Conservation (phyloP, 2,888 invertebrate genomes). For the Heliconius erato region DNA sequence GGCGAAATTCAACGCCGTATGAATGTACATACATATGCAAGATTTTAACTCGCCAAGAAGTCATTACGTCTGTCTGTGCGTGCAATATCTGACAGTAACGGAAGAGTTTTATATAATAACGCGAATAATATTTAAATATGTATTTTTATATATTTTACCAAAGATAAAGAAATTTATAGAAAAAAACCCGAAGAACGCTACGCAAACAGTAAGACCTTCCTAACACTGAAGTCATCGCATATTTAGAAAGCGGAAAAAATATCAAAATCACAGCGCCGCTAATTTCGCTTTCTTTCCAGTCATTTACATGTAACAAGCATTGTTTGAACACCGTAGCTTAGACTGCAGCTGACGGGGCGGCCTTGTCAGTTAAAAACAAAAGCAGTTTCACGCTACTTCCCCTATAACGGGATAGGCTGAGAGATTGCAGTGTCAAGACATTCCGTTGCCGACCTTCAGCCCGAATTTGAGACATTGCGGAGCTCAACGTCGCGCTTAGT, state of each 20-base stretch:
- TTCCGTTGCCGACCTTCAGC: no score
- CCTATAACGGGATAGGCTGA: not conserved
- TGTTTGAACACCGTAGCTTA: constrained; percentile 47
- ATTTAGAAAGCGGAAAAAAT: constrained; percentile 83
- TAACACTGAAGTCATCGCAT: constrained; percentile 50
- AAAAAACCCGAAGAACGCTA: not conserved
- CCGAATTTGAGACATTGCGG: not conserved
- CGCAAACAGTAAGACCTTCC: constrained; percentile 7
- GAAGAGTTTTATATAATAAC: no score
- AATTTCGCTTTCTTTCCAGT: constrained; percentile 77
- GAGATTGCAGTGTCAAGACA: not conserved
- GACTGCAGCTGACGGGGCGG: constrained; percentile 14
- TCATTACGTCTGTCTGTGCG: no score
- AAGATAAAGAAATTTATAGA: not conserved
- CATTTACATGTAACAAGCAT: constrained; percentile 74
- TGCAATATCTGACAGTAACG: no score
- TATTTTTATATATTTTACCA: not conserved
- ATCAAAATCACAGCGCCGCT: constrained; percentile 71
- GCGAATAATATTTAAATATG: no score
- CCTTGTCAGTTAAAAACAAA: constrained; percentile 33
- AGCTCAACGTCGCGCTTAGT: no score
- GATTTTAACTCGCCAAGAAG: no score
- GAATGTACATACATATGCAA: no score
- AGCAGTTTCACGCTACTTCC: not conserved
- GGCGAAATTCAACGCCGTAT: no score